phyloP scores from a whole-genome alignment of 2,797 vertebrate species.

The Heliangelus exortis region DNA sequence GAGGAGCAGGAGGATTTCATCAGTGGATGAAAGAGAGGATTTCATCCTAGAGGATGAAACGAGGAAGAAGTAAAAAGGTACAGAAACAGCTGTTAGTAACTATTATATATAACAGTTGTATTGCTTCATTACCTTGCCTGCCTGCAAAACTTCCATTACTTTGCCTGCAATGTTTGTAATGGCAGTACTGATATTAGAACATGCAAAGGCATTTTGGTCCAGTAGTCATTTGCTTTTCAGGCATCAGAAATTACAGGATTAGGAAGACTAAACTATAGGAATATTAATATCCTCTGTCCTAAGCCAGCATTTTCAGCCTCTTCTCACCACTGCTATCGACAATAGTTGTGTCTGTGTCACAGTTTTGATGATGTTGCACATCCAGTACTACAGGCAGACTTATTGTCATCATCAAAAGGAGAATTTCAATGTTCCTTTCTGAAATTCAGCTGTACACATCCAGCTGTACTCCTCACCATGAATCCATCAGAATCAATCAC shows the following conservation, averaged over 20 bases:
- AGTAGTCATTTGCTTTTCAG: neutral
- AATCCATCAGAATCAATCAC: neutral
- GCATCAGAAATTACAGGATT: neutral
- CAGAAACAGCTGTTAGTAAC: neutral
- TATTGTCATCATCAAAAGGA: neutral
- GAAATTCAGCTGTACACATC: neutral
- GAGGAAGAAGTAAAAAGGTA: neutral
- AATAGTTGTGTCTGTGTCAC: neutral
- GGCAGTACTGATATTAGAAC: neutral
- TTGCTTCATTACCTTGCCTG: neutral
- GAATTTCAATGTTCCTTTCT: neutral
- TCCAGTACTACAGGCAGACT: neutral
- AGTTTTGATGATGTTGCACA: neutral
- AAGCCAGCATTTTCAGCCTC: neutral
- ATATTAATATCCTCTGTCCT: neutral
- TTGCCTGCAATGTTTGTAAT: neutral
- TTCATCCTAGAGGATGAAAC: neutral
- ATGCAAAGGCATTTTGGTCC: neutral
- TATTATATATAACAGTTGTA: neutral
- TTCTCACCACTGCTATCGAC: neutral
- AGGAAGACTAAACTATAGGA: neutral
- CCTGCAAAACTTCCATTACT: neutral
- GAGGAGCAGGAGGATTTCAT: neutral
- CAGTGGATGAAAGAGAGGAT: neutral
- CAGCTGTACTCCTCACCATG: neutral